phyloP scores from a whole-genome alignment of 2,113 vertebrate species.

The Nibea coibor region DNA sequence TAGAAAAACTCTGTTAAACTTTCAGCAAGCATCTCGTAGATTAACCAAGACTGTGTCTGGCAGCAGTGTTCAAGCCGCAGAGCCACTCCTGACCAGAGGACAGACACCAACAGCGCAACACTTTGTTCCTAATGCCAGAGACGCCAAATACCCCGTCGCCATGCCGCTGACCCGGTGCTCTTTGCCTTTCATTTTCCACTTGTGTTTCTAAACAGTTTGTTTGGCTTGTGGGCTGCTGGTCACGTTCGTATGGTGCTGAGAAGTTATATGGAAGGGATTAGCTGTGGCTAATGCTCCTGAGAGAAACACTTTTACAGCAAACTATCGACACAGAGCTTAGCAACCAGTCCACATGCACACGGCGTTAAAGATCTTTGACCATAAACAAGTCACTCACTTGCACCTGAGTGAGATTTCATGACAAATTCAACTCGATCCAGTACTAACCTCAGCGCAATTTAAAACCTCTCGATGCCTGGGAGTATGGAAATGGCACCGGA shows the following conservation, averaged over 20 bases:
- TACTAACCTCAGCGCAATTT: background rate
- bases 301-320: conserved; percentile 52
- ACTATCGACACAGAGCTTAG: conserved; percentile 1
- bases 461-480: background rate
- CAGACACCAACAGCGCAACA: background rate
- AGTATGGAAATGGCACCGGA: background rate
- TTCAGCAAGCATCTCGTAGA: background rate
- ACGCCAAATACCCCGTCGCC: background rate
- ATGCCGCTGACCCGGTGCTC: conserved; percentile 8
- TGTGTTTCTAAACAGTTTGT: conserved; percentile 24
- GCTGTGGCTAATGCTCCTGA: conserved; percentile 35
- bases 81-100: background rate
- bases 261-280: conserved; percentile 52
- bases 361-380: background rate
- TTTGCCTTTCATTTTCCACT: conserved; percentile 18
- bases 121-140: background rate
- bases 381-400: background rate
- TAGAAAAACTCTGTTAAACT: background rate
- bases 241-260: conserved; percentile 50
- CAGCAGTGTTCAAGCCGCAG: background rate
- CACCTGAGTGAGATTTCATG: no score
- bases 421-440: no score
- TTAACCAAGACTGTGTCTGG: background rate
- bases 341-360: background rate
- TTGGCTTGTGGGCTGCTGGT: conserved; percentile 26